These are phyloP conservation scores for Lepidurus couesii DNA, from an alignment of 1,140 invertebrate species.

Conservation along the genomic window DNA sequence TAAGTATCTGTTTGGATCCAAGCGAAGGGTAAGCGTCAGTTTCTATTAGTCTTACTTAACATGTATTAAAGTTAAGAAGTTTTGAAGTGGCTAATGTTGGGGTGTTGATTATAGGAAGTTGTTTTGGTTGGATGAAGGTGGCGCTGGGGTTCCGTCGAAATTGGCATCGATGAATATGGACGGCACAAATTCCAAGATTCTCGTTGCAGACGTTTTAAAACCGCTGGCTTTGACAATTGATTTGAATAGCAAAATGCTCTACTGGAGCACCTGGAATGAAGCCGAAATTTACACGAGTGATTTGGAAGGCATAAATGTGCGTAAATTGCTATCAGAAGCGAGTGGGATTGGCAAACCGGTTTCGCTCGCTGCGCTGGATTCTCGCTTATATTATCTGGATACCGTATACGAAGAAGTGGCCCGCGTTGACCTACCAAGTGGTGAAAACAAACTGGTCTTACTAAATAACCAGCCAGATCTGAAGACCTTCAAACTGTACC, in stretches of 20 bases:
- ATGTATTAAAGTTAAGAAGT: not conserved
- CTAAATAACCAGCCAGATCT: constrained; percentile 79
- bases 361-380: constrained; percentile 76
- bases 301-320: constrained; percentile 65
- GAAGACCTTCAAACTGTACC: constrained; percentile 81
- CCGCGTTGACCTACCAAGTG: constrained; percentile 75
- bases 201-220: constrained; percentile 57
- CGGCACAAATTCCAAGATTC: constrained; percentile 66
- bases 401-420: constrained; percentile 82
- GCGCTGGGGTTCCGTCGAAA: constrained; percentile 80
- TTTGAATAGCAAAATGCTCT: constrained; percentile 71
- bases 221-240: constrained; percentile 82
- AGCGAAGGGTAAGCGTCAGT: constrained; percentile 61
- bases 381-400: constrained; percentile 81
- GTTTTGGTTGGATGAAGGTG: constrained; percentile 95
- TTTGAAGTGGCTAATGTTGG: not conserved
- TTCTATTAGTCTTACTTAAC: constrained; percentile 29
- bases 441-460: constrained; percentile 67
- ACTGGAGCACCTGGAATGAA: constrained; percentile 74
- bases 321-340: constrained; percentile 59
- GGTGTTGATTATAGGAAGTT: constrained; percentile 57
- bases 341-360: constrained; percentile 70
- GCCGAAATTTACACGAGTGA: constrained; percentile 64
- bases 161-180: constrained; percentile 92
- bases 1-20: constrained; percentile 82